Evolutionary conservation across 2,797 vertebrate genomes (phyloP), one percentile per base, ranked within the genome.

Genomic region (Gambelia wislizenii): DNA sequence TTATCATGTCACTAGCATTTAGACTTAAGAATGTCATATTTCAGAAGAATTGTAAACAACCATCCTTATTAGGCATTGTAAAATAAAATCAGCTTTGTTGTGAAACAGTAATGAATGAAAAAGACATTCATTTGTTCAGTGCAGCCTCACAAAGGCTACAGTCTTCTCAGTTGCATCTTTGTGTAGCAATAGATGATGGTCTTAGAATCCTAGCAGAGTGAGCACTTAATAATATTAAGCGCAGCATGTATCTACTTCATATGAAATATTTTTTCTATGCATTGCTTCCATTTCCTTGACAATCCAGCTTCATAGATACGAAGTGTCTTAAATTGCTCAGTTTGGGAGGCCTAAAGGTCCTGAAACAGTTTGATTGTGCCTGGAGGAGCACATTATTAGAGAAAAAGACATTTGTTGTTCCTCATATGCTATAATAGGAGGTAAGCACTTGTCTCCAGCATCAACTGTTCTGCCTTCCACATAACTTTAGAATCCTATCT

Each of bases 401-500:
- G 89, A 10, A 89, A 86, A 93, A 4, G 3, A 39, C 47, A 5
- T 85, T 92, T 91, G 25, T 83, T 91, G 22, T 80, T 89, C 30
- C 27, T 79, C 82, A 42, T n/a, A 79, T 6, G 8, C 91, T 87
- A 86, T 33, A 92, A 89, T 77, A 87, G 44, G 64, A 75, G 69
- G 67, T 91, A 49, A 18, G 7, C 39, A 25, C 0, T 74, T 25
- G 87, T 70, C n/a, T 89, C 83, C 22, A 33, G 0, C 84, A 47
- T 88, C 69, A 89, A 6, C 69, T 90, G n/a, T 42, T 84, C 25
- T 83, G 80, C 25, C 2, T 91, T 87, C 10, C 56, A 0, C 88
- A 39, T 10, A 89, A 91, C 33, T 85, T 92, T 79, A 88, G 16
- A 42, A 88, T 4, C 14, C 91, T 89, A 18, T 89, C 91, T 94